Evolutionary conservation across 2,888 invertebrate species (phyloP).

Genomic region (Rhamphomyia laevipes): DNA sequence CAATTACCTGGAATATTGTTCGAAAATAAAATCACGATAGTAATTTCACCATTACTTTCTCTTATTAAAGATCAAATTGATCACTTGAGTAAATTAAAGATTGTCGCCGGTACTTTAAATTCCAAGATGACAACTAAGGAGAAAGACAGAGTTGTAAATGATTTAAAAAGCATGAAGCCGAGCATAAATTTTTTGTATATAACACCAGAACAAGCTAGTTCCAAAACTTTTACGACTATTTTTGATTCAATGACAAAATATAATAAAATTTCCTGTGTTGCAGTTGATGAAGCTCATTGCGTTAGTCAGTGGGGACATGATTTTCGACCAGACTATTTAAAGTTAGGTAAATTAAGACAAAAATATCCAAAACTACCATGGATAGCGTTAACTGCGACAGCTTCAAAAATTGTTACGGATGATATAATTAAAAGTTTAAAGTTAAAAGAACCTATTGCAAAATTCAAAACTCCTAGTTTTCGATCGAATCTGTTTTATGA

Average conservation of each 20-base stretch:
- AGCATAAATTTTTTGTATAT: constrained; percentile 80
- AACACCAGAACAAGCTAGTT: constrained; percentile 92
- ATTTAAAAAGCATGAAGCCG: constrained; percentile 62
- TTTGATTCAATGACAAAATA: constrained; percentile 57
- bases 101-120: constrained; percentile 80
- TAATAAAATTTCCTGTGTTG: constrained; percentile 74
- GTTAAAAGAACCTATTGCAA: constrained; percentile 51
- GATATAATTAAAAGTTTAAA: constrained; percentile 70
- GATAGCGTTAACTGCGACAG: constrained; percentile 94
- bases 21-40: constrained; percentile 71
- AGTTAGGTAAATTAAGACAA: constrained; percentile 59
- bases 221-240: constrained; percentile 57
- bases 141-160: constrained; percentile 61
- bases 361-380: constrained; percentile 61
- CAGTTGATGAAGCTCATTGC: constrained; percentile 97
- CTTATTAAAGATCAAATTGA: constrained; percentile 96
- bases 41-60: constrained; percentile 92
- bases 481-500: constrained; percentile 91
- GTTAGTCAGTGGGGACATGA: constrained; percentile 99
- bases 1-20: constrained; percentile 86
- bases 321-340: constrained; percentile 89
- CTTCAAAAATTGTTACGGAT: constrained; percentile 62
- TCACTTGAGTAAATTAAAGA: constrained; percentile 63
- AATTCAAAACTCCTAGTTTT: constrained; percentile 80
- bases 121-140: constrained; percentile 77